These are phyloP conservation scores for Lithophane ornitopus DNA, from an alignment of 2,888 invertebrate species.

Conservation along the genomic window DNA sequence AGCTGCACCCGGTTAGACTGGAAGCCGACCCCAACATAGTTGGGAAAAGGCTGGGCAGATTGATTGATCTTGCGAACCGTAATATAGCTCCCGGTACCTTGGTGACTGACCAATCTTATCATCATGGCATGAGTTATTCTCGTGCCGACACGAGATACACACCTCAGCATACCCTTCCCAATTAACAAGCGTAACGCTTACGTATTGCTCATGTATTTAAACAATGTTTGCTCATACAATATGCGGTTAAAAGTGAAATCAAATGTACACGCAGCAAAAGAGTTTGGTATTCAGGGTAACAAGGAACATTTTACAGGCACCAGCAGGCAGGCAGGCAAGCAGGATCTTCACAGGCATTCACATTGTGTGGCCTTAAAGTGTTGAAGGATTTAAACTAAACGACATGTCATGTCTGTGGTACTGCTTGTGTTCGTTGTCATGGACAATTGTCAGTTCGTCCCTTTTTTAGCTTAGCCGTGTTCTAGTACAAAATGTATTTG, in stretches of 20 bases:
- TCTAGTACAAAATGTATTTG: too few species aligned
- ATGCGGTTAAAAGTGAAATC: constrained; percentile 58
- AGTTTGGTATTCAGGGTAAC: background rate
- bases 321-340: too few species aligned
- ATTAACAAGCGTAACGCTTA: constrained; percentile 35
- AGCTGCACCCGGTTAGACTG: too few species aligned
- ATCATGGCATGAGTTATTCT: background rate
- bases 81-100: background rate
- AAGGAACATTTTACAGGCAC: background rate
- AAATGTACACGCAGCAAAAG: constrained; percentile 22
- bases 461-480: too few species aligned
- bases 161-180: constrained; percentile 1
- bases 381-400: too few species aligned
- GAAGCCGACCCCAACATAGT: too few species aligned
- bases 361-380: background rate
- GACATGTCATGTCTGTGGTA: too few species aligned
- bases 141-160: background rate
- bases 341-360: background rate
- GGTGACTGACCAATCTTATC: background rate
- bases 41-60: too few species aligned
- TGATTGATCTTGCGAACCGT: too few species aligned
- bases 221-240: constrained; percentile 39
- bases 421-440: too few species aligned
- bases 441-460: too few species aligned
- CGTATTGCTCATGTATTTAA: constrained; percentile 36